Percentiles rank a stretch among this genome's conserved stretches.
These are phyloP conservation scores for Xerus inauris DNA, from an alignment of 2,113 vertebrate genomes.

Conservation along the genomic window DNA sequence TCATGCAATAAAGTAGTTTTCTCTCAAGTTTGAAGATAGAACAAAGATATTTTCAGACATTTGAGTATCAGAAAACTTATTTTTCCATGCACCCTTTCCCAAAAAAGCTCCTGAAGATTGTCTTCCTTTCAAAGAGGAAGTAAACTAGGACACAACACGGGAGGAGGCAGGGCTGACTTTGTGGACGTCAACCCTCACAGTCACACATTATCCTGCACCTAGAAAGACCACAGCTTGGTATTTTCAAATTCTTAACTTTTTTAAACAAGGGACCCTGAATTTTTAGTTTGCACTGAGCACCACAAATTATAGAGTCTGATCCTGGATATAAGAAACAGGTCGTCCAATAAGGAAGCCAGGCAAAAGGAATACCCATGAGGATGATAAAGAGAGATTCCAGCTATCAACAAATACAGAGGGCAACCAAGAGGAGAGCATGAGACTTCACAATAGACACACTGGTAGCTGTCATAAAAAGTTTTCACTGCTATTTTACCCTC, in stretches of 20 bases:
- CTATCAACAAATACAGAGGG: neutral
- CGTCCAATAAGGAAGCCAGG: neutral
- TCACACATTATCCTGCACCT: neutral
- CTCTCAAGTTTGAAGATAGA: neutral
- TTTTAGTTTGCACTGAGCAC: neutral
- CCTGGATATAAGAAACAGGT: neutral
- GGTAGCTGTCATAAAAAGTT: neutral
- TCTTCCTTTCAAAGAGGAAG: neutral
- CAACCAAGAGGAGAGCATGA: neutral
- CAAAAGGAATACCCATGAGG: neutral
- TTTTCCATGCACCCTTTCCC: neutral
- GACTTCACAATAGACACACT: neutral
- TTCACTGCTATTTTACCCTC: neutral
- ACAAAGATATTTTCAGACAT: slow-evolving; percentile 20
- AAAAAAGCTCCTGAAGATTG: neutral
- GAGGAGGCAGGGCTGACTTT: neutral
- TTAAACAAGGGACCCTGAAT: neutral
- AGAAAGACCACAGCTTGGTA: neutral
- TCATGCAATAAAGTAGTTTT: neutral
- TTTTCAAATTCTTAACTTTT: slow-evolving; percentile 33
- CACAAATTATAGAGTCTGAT: neutral
- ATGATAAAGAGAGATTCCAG: neutral
- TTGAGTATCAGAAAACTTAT: neutral
- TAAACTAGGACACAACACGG: neutral
- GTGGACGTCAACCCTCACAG: neutral